phyloP scores from a whole-genome alignment of 2,888 invertebrate species.

The Xanthostigma xanthostigma region DNA sequence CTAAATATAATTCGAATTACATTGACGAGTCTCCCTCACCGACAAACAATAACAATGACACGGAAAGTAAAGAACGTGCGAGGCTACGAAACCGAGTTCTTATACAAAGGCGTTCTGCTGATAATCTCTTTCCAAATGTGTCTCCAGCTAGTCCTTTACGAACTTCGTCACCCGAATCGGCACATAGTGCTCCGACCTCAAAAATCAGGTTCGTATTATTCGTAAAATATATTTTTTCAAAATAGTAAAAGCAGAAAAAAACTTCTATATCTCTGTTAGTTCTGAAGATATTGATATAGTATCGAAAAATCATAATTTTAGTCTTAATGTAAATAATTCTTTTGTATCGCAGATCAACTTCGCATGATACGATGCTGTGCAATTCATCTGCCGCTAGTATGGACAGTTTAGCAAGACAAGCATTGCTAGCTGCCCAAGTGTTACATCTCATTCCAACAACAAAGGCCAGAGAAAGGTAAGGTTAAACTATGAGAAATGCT shows the following conservation, averaged over 20 bases:
- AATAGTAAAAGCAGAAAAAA: too few species aligned
- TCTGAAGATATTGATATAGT: too few species aligned
- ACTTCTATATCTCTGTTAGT: too few species aligned
- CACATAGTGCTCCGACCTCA: conserved; percentile 2
- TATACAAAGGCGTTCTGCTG: conserved; percentile 4
- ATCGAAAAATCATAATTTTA: too few species aligned
- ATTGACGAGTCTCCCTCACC: background rate
- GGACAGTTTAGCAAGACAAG: conserved; percentile 56
- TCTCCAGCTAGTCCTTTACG: conserved; percentile 4
- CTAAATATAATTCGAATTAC: background rate
- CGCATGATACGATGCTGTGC: conserved; percentile 5
- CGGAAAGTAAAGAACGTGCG: background rate
- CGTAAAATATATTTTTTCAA: too few species aligned
- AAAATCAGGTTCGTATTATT: conserved; percentile 1
- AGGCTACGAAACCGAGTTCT: background rate
- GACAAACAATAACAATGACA: background rate
- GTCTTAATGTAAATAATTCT: background rate
- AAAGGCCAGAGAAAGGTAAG: conserved; percentile 61
- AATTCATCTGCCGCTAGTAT: conserved; percentile 31
- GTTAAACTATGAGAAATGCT: too few species aligned
- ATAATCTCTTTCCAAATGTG: conserved; percentile 2
- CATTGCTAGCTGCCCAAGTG: conserved; percentile 64
- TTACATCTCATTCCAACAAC: conserved; percentile 68
- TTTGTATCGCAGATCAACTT: background rate
- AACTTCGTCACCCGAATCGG: conserved; percentile 3